Conservation (phyloP, 2,888 invertebrate genomes). For the Seladonia tumulorum region DNA sequence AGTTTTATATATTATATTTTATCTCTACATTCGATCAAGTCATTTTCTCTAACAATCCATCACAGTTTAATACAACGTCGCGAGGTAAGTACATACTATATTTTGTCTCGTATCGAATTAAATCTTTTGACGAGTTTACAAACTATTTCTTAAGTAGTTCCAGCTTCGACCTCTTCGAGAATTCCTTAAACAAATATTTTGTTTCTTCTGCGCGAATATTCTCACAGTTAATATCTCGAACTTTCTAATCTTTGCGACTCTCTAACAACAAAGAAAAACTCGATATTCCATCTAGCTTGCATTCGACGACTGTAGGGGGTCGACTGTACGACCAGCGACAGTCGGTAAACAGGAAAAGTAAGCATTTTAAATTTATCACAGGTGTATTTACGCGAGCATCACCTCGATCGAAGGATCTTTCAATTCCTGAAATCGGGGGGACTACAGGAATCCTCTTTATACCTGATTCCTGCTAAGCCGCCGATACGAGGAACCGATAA, state of each 20-base stretch:
- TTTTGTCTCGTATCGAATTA: neutral
- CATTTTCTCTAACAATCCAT: neutral
- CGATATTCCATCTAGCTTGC: neutral
- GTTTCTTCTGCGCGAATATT: neutral
- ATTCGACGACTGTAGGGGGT: neutral
- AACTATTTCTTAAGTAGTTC: neutral
- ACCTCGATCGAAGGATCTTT: neutral
- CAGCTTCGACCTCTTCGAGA: neutral
- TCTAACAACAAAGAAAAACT: neutral
- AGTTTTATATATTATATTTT: no score
- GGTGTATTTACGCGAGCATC: neutral
- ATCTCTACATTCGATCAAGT: no score
- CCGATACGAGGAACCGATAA: slow-evolving; percentile 40
- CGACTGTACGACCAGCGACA: neutral
- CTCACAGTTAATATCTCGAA: neutral
- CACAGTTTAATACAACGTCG: neutral
- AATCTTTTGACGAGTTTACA: neutral
- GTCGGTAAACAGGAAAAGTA: neutral
- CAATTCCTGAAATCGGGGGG: slow-evolving; percentile 1
- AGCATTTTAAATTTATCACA: neutral
- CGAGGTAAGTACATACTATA: neutral
- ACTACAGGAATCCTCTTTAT: slow-evolving; percentile 10
- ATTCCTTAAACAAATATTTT: neutral
- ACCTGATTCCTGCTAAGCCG: slow-evolving; percentile 24
- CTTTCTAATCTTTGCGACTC: neutral